phyloP scores from a whole-genome alignment of 2,113 vertebrate species.

The Hepsetus odoe region DNA sequence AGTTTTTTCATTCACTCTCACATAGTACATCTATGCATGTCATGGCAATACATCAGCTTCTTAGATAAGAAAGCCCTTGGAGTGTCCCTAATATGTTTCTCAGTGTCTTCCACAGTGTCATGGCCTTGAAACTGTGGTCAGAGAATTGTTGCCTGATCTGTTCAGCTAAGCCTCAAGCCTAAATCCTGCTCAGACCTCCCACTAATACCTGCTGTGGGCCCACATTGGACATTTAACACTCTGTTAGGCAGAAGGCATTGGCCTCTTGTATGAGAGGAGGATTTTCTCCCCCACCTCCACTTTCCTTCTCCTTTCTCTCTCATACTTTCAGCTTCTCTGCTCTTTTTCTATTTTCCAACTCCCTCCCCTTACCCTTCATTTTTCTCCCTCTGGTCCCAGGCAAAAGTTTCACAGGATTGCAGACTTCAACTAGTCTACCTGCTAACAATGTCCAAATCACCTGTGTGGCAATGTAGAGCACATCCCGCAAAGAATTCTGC shows the following conservation, averaged over 20 bases:
- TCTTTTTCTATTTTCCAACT: background rate
- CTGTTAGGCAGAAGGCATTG: slow-evolving; percentile 47
- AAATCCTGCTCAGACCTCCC: slow-evolving; percentile 68
- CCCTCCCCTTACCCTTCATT: background rate
- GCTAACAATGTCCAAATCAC: background rate
- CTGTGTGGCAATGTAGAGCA: background rate
- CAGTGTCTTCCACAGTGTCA: slow-evolving; percentile 16
- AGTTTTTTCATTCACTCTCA: background rate
- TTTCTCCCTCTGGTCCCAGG: background rate
- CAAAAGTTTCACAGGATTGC: background rate
- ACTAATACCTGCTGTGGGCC: slow-evolving; percentile 62
- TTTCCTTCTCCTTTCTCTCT: background rate
- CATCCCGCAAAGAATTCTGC: slow-evolving; percentile 18
- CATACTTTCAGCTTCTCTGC: background rate
- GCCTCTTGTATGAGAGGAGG: slow-evolving; percentile 45
- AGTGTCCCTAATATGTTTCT: slow-evolving; percentile 30
- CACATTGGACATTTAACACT: slow-evolving; percentile 58
- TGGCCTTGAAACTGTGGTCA: slow-evolving; percentile 41
- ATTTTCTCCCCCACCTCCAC: slow-evolving; percentile 37
- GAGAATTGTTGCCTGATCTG: slow-evolving; percentile 61
- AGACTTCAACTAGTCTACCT: background rate
- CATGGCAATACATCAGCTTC: slow-evolving; percentile 6
- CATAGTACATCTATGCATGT: background rate
- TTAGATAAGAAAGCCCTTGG: slow-evolving; percentile 38
- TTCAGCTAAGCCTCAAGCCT: slow-evolving; percentile 60